phyloP scores from a whole-genome alignment of 1,140 invertebrate species.

The Streblospio benedicti region DNA sequence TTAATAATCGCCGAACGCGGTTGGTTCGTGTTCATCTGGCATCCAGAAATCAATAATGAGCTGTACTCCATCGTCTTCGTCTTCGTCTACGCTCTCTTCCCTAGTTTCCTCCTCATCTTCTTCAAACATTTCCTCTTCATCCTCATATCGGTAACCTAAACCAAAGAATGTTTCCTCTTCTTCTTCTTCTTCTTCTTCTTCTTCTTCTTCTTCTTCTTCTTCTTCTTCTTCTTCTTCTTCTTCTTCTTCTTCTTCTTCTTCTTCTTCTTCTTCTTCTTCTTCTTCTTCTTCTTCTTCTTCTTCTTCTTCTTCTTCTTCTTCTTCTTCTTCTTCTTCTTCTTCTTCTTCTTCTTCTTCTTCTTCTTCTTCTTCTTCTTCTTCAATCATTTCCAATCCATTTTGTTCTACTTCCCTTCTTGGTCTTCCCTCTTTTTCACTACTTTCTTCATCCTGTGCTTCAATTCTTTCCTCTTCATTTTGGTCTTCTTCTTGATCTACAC shows the following conservation, averaged over 20 bases:
- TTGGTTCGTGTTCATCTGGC: no score
- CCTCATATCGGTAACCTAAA: no score
- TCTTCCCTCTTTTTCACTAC: not conserved
- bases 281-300: not conserved
- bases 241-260: conserved; percentile 1
- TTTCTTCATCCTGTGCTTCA: not conserved
- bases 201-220: conserved; percentile 1
- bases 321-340: not conserved
- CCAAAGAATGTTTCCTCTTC: no score
- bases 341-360: not conserved
- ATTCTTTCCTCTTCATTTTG: not conserved
- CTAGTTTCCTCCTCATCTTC: no score
- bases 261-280: not conserved
- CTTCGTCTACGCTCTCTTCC: no score
- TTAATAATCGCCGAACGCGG: no score
- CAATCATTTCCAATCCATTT: not conserved
- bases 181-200: no score
- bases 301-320: not conserved
- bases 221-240: not conserved
- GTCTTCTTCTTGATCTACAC: not conserved
- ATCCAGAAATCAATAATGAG: no score
- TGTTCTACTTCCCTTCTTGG: no score
- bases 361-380: not conserved
- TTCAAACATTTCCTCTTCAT: no score
- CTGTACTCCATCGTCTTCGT: no score